Evolutionary conservation across 2,113 vertebrate species (phyloP), one percentile per base, ranked within the genome.

Genomic region (Prietella phreatophila): DNA sequence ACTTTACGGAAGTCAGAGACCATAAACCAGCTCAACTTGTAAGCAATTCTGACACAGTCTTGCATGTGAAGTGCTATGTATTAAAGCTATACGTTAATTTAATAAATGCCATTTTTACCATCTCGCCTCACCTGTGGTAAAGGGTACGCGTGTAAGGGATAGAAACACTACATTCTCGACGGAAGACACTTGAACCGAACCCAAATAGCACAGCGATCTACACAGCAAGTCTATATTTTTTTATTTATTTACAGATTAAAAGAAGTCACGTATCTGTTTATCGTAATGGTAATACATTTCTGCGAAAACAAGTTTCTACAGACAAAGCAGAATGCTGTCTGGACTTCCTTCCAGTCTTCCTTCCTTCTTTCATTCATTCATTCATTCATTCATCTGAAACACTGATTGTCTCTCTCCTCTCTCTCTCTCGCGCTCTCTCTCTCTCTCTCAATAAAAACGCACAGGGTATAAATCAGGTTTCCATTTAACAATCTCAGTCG

Each of bases 71-170:
- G 58, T 67, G 42, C 30, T 81, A 11, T 71, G 63, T 67, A 55
- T 71, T 55, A 53, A 30, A 30, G 17, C n/a, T 20, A 3, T 22
- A 56, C 80, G 83, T 83, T 86, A 61, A 86, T 86, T 86, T 88
- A 86, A 90, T 88, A 85, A 90, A 86, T n/a, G 61, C 11, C 60
- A 81, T 84, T 86, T 86, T 87, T 63, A 71, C 15, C 55, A 8
- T 3, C 47, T 50, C 53, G 6, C 13, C 47, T 50, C 30, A 0
- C 25, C 67, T 15, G 2, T 3, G 53, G n/a, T 61, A 6, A 14
- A 56, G 15, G 0, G 17, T 50, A 25, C 50, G 5, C 0, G 25
- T 1, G 27, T 30, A 25, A 67, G 5, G 4, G n/a, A 7, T n/a
- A 69, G 61, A 5, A 8, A 65, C 5, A 5, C 25, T 47, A 4